phyloP scores from a whole-genome alignment of 2,888 invertebrate genomes.

The Prosapia bicincta region DNA sequence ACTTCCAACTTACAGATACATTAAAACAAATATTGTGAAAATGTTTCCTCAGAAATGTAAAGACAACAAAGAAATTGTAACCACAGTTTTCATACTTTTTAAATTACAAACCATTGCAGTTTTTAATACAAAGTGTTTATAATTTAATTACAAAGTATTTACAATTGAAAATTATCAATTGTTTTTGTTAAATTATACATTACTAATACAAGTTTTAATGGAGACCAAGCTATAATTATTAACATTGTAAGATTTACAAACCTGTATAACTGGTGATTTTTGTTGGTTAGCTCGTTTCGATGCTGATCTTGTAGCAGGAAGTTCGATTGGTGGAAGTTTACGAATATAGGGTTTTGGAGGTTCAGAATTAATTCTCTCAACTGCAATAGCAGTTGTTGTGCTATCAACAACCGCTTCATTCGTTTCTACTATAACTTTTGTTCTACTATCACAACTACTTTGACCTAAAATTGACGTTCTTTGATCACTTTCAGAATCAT shows the following conservation, averaged over 20 bases:
- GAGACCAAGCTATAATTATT: not conserved
- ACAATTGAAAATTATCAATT: no score
- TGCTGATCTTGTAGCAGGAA: constrained; percentile 65
- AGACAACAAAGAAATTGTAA: no score
- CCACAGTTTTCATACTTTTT: no score
- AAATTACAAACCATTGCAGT: no score
- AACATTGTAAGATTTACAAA: not conserved
- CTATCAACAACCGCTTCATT: not conserved
- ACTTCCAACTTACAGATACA: no score
- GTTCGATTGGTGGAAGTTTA: constrained; percentile 71
- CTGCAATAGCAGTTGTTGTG: not conserved
- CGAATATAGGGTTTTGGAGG: constrained; percentile 32
- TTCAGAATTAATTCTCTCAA: not conserved
- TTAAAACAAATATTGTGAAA: no score
- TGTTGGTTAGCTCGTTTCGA: constrained; percentile 27
- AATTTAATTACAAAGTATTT: no score
- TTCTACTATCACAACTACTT: not conserved
- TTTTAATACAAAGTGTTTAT: no score
- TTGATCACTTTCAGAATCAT: not conserved
- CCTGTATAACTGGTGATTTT: not conserved
- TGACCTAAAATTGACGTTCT: not conserved
- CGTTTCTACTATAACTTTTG: not conserved
- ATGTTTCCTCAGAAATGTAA: no score
- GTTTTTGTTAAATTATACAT: no score
- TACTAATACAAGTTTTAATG: not conserved